Evolutionary conservation across 1,140 invertebrate genomes (phyloP).

Genomic region (Magallana angulata): DNA sequence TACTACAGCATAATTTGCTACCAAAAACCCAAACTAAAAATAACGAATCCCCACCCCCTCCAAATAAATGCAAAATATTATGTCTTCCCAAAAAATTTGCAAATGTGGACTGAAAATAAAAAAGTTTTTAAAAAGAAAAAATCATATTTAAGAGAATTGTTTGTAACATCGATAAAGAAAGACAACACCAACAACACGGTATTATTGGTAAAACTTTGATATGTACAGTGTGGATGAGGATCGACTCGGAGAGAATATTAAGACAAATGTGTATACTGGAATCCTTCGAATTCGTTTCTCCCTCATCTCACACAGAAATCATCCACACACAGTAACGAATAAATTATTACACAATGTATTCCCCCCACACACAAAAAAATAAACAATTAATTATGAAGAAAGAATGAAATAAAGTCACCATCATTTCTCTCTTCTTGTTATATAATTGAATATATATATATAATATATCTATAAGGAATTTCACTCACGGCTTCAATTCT

Average conservation of each 20-base stretch:
- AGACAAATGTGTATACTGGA: neutral
- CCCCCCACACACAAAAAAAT: neutral
- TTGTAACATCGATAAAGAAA: conserved; percentile 17
- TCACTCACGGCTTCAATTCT: neutral
- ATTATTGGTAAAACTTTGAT: conserved; percentile 34
- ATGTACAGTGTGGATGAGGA: conserved; percentile 19
- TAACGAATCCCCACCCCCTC: no score
- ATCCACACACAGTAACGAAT: conserved; percentile 14
- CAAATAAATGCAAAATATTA: no score
- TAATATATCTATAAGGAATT: neutral
- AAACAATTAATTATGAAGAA: neutral
- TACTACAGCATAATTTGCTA: no score
- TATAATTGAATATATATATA: neutral
- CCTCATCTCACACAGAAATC: neutral
- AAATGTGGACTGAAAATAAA: neutral
- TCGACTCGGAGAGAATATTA: neutral
- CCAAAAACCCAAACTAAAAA: no score
- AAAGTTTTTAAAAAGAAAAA: neutral
- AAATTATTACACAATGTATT: neutral
- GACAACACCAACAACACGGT: conserved; percentile 24
- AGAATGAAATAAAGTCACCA: neutral
- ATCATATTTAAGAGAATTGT: neutral
- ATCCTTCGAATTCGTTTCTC: neutral
- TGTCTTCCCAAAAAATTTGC: no score
- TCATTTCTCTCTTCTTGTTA: neutral